phyloP scores from a whole-genome alignment of 2,888 invertebrate species.

The Nemurella pictetii region DNA sequence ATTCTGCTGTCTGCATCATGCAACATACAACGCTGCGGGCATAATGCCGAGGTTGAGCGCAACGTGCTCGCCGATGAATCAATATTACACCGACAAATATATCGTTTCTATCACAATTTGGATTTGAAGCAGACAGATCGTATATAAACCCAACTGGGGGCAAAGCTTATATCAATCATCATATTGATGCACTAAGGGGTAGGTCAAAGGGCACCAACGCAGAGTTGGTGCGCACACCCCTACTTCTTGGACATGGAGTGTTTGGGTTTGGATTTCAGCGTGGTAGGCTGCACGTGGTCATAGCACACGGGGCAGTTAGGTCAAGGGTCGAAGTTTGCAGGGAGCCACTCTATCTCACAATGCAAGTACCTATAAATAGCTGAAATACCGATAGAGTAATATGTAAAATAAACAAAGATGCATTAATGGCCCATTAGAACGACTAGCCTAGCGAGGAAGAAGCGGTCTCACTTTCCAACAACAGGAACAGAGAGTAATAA shows the following conservation, averaged over 20 bases:
- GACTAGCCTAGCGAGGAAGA: too few species aligned
- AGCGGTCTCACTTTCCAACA: too few species aligned
- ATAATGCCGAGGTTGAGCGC: neutral
- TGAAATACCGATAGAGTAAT: too few species aligned
- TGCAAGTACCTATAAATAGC: too few species aligned
- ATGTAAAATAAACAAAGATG: too few species aligned
- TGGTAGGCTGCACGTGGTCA: too few species aligned
- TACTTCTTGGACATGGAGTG: neutral
- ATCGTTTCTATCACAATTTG: conserved; percentile 12
- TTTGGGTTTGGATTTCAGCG: too few species aligned
- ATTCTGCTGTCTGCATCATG: neutral
- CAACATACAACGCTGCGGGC: neutral
- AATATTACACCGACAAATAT: conserved; percentile 13
- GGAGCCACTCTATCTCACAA: too few species aligned
- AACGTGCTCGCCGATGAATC: neutral
- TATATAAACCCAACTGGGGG: neutral
- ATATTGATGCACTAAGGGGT: conserved; percentile 1
- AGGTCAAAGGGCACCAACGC: neutral
- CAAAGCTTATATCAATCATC: neutral
- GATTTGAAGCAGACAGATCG: conserved; percentile 11
- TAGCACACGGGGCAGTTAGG: too few species aligned
- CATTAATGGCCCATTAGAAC: too few species aligned
- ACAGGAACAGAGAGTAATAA: too few species aligned
- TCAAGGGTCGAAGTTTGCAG: too few species aligned
- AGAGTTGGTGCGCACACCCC: neutral